A percentile compares a stretch with the other conserved stretches of the same genome.
Conservation (phyloP, 2,797 vertebrate genomes). For the Galagoides demidoff region DNA sequence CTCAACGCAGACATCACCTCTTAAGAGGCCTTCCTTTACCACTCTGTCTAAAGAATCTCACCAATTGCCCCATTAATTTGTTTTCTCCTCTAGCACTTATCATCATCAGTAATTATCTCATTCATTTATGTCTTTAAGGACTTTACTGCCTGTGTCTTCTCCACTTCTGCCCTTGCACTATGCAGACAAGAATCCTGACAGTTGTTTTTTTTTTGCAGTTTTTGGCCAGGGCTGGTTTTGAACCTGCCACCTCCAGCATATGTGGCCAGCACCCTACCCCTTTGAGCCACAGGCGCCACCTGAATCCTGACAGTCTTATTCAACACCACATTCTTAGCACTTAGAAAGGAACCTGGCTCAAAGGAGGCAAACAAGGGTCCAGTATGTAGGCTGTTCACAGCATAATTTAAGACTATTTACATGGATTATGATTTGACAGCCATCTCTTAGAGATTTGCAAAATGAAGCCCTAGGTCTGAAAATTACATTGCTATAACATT, state of each 20-base stretch:
- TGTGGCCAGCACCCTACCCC: too few species aligned
- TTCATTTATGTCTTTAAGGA: neutral
- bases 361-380: neutral
- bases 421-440: neutral
- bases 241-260: too few species aligned
- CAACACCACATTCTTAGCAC: neutral
- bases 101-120: neutral
- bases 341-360: neutral
- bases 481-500: neutral
- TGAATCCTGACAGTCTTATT: neutral
- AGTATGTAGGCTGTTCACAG: neutral
- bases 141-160: neutral
- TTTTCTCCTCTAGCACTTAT: neutral
- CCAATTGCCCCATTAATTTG: neutral
- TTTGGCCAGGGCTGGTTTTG: too few species aligned
- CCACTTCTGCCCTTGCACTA: neutral
- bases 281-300: too few species aligned
- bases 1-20: neutral
- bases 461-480: neutral
- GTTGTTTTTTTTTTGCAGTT: too few species aligned
- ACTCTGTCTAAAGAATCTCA: neutral
- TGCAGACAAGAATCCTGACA: neutral
- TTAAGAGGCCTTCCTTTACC: neutral
- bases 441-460: neutral
- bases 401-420: neutral